Percentiles rank a stretch among this genome's conserved stretches.
Conservation (phyloP, 2,888 invertebrate genomes). For the Invenusta paracnida region DNA sequence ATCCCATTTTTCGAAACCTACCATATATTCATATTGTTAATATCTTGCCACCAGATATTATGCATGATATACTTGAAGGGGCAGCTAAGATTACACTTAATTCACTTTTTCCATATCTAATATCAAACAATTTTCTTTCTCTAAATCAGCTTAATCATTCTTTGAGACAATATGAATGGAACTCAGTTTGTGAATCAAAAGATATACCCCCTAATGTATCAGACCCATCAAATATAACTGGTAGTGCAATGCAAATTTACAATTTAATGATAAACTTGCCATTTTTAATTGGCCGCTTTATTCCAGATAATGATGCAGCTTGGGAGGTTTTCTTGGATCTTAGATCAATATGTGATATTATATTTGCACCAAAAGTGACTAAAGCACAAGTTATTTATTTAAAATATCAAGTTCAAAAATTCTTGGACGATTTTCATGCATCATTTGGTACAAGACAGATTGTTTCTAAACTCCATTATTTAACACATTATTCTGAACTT, state of each 20-base stretch:
- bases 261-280: neutral
- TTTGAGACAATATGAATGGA: neutral
- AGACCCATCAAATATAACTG: neutral
- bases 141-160: neutral
- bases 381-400: neutral
- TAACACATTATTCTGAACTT: neutral
- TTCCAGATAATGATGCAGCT: neutral
- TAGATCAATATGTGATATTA: neutral
- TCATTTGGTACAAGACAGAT: neutral
- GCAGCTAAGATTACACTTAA: neutral
- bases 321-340: neutral
- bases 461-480: neutral
- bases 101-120: neutral
- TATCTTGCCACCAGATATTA: neutral
- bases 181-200: neutral
- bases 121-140: neutral
- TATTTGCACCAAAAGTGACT: neutral
- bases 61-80: conserved; percentile 23
- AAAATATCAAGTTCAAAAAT: neutral
- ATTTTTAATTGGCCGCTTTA: conserved; percentile 9
- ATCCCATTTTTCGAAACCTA: neutral
- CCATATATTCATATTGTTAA: neutral
- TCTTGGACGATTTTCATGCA: neutral
- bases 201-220: neutral
- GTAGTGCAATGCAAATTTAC: neutral